Conservation (phyloP, 2,113 vertebrate genomes). For the Leucoraja erinaceus region DNA sequence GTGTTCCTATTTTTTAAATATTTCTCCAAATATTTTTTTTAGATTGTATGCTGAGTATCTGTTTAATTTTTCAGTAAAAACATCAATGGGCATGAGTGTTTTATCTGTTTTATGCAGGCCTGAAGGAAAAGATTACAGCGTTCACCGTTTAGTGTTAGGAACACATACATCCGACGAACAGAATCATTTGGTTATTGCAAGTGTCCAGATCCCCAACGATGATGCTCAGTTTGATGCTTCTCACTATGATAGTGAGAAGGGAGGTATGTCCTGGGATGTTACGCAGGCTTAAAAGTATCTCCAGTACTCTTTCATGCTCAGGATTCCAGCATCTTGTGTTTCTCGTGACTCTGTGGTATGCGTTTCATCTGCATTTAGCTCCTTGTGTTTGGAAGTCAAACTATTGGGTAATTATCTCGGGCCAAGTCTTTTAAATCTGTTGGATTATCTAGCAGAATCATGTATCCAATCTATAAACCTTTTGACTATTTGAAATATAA, state of each 20-base stretch:
- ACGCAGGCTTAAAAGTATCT: too few species aligned
- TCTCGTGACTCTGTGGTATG: not conserved
- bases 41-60: not conserved
- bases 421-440: not conserved
- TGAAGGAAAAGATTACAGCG: slow-evolving; percentile 82
- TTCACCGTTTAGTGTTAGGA: slow-evolving; percentile 82
- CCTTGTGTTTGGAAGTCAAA: not conserved
- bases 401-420: not conserved
- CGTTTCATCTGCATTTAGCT: not conserved
- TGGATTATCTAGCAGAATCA: not conserved
- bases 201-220: slow-evolving; percentile 83
- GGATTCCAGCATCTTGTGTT: too few species aligned
- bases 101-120: slow-evolving; percentile 59
- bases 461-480: too few species aligned
- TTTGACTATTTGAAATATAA: slow-evolving; percentile 8
- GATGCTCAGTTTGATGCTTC: slow-evolving; percentile 82
- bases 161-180: slow-evolving; percentile 89
- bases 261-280: slow-evolving; percentile 59
- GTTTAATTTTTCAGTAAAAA: not conserved
- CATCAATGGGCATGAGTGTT: not conserved
- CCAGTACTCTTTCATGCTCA: too few species aligned
- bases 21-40: not conserved
- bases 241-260: slow-evolving; percentile 84
- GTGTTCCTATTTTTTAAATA: not conserved
- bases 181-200: slow-evolving; percentile 89